Evolutionary conservation across 2,888 invertebrate genomes (phyloP).

Genomic region (Ditula angustiorana): DNA sequence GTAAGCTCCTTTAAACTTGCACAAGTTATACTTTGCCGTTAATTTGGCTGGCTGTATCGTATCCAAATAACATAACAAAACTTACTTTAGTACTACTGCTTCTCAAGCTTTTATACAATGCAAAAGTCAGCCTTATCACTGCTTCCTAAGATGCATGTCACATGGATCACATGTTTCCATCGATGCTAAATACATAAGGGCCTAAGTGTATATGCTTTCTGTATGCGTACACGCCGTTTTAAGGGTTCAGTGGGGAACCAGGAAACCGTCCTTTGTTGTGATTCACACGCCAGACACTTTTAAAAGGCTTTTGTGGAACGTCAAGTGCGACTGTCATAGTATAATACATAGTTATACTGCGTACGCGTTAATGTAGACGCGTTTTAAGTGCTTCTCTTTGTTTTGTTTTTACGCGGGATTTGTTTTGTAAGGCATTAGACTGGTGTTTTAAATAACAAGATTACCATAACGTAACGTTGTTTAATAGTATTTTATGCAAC

Average conservation of each 20-base stretch:
- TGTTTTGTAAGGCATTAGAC: constrained; percentile 5
- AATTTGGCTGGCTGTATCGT: not conserved
- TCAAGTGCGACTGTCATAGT: constrained; percentile 66
- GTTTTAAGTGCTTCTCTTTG: constrained; percentile 43
- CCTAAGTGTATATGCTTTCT: constrained; percentile 1
- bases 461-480: not conserved
- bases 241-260: constrained; percentile 29
- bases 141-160: constrained; percentile 3
- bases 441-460: not conserved
- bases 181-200: not conserved
- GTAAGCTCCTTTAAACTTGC: not conserved
- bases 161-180: not conserved
- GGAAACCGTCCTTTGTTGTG: constrained; percentile 65
- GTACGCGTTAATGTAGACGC: constrained; percentile 29
- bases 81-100: not conserved
- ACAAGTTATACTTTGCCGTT: not conserved
- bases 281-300: constrained; percentile 78
- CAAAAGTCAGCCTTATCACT: not conserved
- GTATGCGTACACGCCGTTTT: constrained; percentile 20
- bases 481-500: not conserved
- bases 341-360: too few relatives aligned
- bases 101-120: not conserved
- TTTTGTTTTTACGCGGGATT: constrained; percentile 31
- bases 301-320: constrained; percentile 73
- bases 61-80: not conserved